Base-by-base conservation (phyloP, 1,140 invertebrate species). In the Ceratina japonica region DNA sequence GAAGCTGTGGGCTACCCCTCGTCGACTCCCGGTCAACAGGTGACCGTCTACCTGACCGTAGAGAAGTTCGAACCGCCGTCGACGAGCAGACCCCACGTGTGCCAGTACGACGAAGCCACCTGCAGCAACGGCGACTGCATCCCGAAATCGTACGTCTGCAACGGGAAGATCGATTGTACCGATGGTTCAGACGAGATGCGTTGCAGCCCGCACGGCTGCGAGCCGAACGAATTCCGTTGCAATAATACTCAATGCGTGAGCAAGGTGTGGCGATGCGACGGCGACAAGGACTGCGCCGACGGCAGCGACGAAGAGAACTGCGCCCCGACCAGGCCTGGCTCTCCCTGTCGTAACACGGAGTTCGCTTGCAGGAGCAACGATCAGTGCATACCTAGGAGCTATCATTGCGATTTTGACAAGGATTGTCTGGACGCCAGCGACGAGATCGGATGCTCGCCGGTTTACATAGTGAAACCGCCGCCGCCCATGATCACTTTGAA, bases 111-210 rank as follows among this genome's bases (percentile, higher is more conserved):
- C 82, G 95, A 99, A 93, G 97, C 98, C 0, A 98, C 97, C 0
- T 99, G 98, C 88, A 95, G 94, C 54, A 98, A 97, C 90, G 97
- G 97, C 56, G 94, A 98, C 79, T 99, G 98, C 90, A 98, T 99
- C 82, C 93, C 95, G 0, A 97, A 96, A 88, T 90, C 93, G 3
- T 93, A 94, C 72, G 95, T 98, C 27, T 99, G 98, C 89, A 95
- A 99, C 90, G 96, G 96, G 12, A 94, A 94, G 64, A 92, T 92
- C 10, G 96, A 98, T 88, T 99, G 98, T 89, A 93, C 94, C 15
- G 98, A 99, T 91, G 94, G 95, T 20, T 98, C 97, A 4, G 98
- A 99, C 92, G 98, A 99, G 94, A 94, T 95, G 85, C 94, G 96
- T 88, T 99, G 98, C 93, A 95, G 97, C 89, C 91, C 91, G 5